Evolutionary conservation across 2,113 vertebrate species (phyloP).

Genomic region (Balaenoptera acutorostrata): DNA sequence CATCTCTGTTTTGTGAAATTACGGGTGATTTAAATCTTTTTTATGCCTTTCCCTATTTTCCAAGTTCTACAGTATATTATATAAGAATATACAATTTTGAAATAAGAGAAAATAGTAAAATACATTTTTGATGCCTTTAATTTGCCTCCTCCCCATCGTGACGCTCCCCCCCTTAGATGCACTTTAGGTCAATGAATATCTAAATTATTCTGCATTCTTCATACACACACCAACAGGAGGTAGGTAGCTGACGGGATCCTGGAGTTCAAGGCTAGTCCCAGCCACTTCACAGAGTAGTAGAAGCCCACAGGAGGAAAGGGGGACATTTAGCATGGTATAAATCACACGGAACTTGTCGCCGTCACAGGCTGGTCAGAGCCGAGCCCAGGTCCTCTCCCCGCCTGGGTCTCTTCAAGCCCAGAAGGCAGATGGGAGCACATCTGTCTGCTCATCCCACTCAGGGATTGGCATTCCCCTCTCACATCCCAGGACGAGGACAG

Average conservation of each 20-base stretch:
- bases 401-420: neutral
- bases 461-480: neutral
- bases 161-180: too few species aligned
- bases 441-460: neutral
- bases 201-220: neutral
- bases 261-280: neutral
- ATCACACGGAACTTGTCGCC: accelerated
- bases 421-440: neutral
- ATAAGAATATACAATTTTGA: neutral
- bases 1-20: neutral
- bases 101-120: neutral
- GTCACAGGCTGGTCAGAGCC: accelerated
- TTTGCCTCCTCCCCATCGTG: too few species aligned
- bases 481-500: neutral
- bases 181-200: neutral
- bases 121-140: neutral
- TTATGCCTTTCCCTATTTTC: neutral
- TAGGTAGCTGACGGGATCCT: neutral
- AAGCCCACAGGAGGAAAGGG: accelerated
- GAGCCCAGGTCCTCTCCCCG: neutral
- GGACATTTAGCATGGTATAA: accelerated
- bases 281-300: neutral
- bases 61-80: neutral
- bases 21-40: neutral
- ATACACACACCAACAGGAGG: accelerated